Conservation (phyloP, 2,888 invertebrate species). For the Phyllotreta cruciferae region DNA sequence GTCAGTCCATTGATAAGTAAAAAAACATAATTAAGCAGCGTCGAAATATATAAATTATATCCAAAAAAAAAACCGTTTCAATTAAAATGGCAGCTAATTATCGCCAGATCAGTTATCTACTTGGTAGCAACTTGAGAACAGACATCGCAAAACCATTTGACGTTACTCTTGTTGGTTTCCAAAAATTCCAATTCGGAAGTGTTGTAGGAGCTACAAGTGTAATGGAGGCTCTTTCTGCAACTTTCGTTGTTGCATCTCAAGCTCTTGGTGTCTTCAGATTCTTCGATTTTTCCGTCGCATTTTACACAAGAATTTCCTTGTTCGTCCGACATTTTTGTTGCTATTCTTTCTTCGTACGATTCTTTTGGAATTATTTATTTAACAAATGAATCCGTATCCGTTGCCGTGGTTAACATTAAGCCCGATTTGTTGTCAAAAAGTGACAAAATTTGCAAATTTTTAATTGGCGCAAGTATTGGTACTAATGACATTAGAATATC, state of each 20-base stretch:
- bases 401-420: neutral
- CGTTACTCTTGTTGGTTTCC: slow-evolving; percentile 44
- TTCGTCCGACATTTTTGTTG: slow-evolving; percentile 42
- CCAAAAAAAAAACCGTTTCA: neutral
- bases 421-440: neutral
- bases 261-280: slow-evolving; percentile 38
- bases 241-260: slow-evolving; percentile 46
- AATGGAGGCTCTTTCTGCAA: slow-evolving; percentile 46
- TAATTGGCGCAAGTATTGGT: no score
- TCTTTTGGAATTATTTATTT: slow-evolving; percentile 2
- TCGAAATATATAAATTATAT: slow-evolving; percentile 3
- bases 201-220: slow-evolving; percentile 47
- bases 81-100: neutral
- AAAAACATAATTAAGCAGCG: slow-evolving; percentile 11
- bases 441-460: neutral
- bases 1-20: slow-evolving; percentile 11
- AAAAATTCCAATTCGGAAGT: slow-evolving; percentile 45
- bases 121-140: slow-evolving; percentile 35
- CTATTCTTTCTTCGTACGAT: neutral
- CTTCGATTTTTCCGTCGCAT: slow-evolving; percentile 43
- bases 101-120: neutral
- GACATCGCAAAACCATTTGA: slow-evolving; percentile 49
- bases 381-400: slow-evolving; percentile 6
- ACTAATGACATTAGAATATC: neutral
- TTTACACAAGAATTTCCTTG: slow-evolving; percentile 49